Percentiles rank a stretch among this genome's conserved stretches.
These are phyloP conservation scores for Drosophila lini DNA, from an alignment of 1,140 invertebrate genomes.

Conservation along the genomic window DNA sequence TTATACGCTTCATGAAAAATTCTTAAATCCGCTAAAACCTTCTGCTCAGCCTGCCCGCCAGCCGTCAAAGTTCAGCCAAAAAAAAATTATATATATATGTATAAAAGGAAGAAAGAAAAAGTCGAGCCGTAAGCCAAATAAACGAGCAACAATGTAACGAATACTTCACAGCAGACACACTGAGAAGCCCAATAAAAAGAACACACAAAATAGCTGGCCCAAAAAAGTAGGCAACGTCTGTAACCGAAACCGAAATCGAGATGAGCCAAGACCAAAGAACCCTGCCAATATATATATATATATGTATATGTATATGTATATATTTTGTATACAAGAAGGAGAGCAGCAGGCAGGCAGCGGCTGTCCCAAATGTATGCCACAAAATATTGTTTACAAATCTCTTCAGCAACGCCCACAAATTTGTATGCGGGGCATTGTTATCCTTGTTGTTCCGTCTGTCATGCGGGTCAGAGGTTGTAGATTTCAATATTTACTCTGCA, in stretches of 20 bases:
- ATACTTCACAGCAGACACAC: constrained; percentile 50
- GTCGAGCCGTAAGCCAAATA: constrained; percentile 40
- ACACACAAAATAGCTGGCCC: constrained; percentile 46
- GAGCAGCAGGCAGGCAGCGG: constrained; percentile 15
- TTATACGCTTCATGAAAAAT: constrained; percentile 75
- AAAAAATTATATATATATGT: not conserved
- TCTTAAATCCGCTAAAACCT: constrained; percentile 68
- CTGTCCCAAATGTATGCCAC: constrained; percentile 73
- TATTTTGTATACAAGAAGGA: not conserved
- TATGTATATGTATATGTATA: not conserved
- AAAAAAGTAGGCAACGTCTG: constrained; percentile 41
- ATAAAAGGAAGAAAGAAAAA: constrained; percentile 5
- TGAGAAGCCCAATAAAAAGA: constrained; percentile 59
- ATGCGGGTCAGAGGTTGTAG: constrained; percentile 68
- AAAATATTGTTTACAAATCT: constrained; percentile 84
- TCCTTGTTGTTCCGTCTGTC: constrained; percentile 56
- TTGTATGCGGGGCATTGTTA: constrained; percentile 77
- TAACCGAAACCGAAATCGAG: constrained; percentile 55
- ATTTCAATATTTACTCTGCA: constrained; percentile 79
- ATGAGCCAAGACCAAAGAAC: constrained; percentile 41
- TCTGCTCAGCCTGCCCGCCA: constrained; percentile 28
- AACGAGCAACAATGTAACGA: constrained; percentile 50
- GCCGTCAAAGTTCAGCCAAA: constrained; percentile 28
- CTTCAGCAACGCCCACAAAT: constrained; percentile 77
- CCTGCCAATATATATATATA: constrained; percentile 39